phyloP scores from a whole-genome alignment of 2,797 vertebrate species.

The Erethizon dorsatum region DNA sequence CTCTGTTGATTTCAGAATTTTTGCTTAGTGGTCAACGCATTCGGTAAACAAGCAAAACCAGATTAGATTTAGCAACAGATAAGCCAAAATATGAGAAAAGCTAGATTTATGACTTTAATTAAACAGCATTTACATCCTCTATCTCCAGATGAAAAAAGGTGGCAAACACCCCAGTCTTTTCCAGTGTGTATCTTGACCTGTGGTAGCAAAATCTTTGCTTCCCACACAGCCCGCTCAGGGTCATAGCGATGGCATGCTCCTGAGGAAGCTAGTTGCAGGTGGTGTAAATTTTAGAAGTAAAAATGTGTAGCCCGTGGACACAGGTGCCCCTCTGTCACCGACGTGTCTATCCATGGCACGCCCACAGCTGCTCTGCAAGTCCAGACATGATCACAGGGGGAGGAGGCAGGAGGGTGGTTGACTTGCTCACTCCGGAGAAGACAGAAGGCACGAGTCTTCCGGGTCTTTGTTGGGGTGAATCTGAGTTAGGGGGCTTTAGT shows the following conservation, averaged over 20 bases:
- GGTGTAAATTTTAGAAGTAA: background rate
- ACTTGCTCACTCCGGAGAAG: background rate
- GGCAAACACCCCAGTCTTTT: background rate
- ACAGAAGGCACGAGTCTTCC: background rate
- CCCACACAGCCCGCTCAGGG: background rate
- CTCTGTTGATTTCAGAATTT: constrained; percentile 35
- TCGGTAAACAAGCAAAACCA: constrained; percentile 66
- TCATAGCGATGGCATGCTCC: background rate
- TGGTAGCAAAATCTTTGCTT: background rate
- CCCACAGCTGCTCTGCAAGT: background rate
- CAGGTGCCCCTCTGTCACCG: background rate
- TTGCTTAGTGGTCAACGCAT: constrained; percentile 42
- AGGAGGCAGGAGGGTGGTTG: background rate
- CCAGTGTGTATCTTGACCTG: background rate
- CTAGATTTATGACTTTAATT: constrained; percentile 70
- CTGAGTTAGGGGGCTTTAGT: background rate
- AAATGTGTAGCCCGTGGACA: background rate
- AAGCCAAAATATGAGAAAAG: constrained; percentile 54
- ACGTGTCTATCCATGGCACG: background rate
- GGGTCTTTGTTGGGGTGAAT: background rate
- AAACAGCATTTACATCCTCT: background rate
- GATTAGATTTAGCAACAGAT: constrained; percentile 48
- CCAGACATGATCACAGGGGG: background rate
- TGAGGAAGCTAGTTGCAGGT: background rate
- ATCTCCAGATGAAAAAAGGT: constrained; percentile 57